These are phyloP conservation scores for Sphaerophoria rueppellii DNA, from an alignment of 2,888 invertebrate species.

Conservation along the genomic window DNA sequence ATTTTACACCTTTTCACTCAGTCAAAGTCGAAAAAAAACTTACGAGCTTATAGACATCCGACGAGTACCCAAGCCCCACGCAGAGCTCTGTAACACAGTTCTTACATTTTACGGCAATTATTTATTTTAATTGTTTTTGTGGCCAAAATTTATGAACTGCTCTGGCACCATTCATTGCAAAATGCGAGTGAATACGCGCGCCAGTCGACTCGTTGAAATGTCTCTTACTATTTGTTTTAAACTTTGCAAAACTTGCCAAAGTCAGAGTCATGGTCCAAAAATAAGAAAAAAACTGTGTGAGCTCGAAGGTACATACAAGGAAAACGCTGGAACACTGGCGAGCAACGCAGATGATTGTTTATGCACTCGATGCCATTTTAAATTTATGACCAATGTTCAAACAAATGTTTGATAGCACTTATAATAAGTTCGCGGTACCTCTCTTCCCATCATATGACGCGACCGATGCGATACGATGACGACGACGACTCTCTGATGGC, in stretches of 20 bases:
- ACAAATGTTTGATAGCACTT: constrained; percentile 76
- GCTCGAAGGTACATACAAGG: constrained; percentile 45
- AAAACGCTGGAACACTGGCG: constrained; percentile 41
- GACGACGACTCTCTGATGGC: constrained; percentile 2
- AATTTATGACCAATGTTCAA: constrained; percentile 75
- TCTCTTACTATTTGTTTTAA: neutral
- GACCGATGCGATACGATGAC: constrained; percentile 1
- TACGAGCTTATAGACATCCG: neutral
- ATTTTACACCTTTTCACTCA: constrained; percentile 49
- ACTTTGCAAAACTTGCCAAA: constrained; percentile 25
- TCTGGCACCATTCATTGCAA: constrained; percentile 65
- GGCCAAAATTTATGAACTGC: constrained; percentile 75
- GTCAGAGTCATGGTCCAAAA: constrained; percentile 3
- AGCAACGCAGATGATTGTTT: constrained; percentile 64
- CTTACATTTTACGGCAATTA: constrained; percentile 75
- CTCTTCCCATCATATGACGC: constrained; percentile 24
- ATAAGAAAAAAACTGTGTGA: neutral
- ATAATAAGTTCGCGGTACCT: constrained; percentile 68
- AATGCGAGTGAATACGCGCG: constrained; percentile 36
- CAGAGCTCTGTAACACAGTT: constrained; percentile 73
- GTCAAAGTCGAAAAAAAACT: constrained; percentile 33
- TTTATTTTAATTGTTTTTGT: constrained; percentile 76
- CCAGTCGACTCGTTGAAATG: constrained; percentile 11
- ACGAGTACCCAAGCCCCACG: constrained; percentile 36
- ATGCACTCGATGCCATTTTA: constrained; percentile 73